phyloP scores from a whole-genome alignment of 1,140 invertebrate genomes.

The Papilio aristodemus region DNA sequence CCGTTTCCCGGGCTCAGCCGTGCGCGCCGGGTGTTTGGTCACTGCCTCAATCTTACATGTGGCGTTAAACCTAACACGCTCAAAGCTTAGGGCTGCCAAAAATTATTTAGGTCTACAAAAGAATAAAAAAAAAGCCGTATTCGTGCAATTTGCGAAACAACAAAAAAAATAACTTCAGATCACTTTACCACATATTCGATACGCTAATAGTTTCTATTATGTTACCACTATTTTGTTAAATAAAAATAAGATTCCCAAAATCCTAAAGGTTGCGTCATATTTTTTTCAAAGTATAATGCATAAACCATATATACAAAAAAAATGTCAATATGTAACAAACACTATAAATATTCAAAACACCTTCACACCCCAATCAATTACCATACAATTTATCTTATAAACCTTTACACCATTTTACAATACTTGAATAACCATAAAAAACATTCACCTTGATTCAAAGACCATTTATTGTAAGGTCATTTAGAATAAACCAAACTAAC shows the following conservation, averaged over 20 bases:
- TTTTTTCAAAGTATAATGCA: not conserved
- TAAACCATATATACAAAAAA: too few species aligned
- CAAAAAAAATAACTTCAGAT: too few species aligned
- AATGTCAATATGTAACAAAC: not conserved
- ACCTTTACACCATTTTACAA: not conserved
- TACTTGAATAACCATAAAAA: not conserved
- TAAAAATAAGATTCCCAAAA: too few species aligned
- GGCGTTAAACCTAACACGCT: conserved; percentile 68
- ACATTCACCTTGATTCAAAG: not conserved
- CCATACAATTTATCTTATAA: not conserved
- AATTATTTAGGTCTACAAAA: not conserved
- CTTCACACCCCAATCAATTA: not conserved
- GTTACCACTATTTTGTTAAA: too few species aligned
- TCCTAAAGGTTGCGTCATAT: not conserved
- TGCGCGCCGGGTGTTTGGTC: conserved; percentile 69
- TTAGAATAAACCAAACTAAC: conserved; percentile 35
- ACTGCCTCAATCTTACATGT: conserved; percentile 77
- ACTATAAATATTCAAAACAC: not conserved
- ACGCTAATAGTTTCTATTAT: too few species aligned
- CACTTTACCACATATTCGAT: too few species aligned
- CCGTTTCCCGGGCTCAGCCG: conserved; percentile 39
- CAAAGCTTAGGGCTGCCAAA: conserved; percentile 55
- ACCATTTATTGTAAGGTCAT: not conserved
- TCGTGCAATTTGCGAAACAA: too few species aligned
- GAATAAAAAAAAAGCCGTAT: too few species aligned